Evolutionary conservation across 2,888 invertebrate species (phyloP).

Genomic region (Cephus sareptanus): DNA sequence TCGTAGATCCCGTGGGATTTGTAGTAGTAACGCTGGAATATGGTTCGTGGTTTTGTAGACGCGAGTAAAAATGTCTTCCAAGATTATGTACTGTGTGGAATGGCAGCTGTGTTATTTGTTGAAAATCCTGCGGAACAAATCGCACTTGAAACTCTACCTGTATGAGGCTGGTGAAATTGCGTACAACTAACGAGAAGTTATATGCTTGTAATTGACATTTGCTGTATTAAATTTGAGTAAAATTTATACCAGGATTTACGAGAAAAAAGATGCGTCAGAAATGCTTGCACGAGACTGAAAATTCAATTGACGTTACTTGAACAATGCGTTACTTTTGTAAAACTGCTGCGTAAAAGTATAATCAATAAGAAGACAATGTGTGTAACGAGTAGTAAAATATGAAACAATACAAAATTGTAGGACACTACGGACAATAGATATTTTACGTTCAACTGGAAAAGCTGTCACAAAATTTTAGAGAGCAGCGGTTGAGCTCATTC

Average conservation of each 20-base stretch:
- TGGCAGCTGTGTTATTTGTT: not conserved
- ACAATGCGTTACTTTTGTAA: not conserved
- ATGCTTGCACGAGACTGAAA: not conserved
- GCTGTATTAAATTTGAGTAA: not conserved
- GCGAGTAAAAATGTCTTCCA: not conserved
- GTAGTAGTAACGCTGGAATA: not conserved
- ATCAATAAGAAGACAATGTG: not conserved
- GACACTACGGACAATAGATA: not conserved
- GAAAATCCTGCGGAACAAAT: not conserved
- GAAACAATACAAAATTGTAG: not conserved
- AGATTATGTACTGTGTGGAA: not conserved
- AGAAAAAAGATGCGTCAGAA: not conserved
- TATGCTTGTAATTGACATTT: not conserved
- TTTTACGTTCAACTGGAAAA: not conserved
- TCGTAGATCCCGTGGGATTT: not conserved
- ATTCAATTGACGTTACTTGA: not conserved
- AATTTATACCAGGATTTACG: not conserved
- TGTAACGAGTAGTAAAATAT: not conserved
- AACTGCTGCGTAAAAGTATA: not conserved
- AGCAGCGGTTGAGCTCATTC: not conserved
- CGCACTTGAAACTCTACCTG: not conserved
- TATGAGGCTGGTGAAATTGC: not conserved
- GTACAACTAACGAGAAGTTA: not conserved
- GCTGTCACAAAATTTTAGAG: not conserved
- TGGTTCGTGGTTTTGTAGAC: not conserved